These are phyloP conservation scores for Drosophila pectinifera DNA, from an alignment of 1,140 invertebrate genomes.

Conservation along the genomic window DNA sequence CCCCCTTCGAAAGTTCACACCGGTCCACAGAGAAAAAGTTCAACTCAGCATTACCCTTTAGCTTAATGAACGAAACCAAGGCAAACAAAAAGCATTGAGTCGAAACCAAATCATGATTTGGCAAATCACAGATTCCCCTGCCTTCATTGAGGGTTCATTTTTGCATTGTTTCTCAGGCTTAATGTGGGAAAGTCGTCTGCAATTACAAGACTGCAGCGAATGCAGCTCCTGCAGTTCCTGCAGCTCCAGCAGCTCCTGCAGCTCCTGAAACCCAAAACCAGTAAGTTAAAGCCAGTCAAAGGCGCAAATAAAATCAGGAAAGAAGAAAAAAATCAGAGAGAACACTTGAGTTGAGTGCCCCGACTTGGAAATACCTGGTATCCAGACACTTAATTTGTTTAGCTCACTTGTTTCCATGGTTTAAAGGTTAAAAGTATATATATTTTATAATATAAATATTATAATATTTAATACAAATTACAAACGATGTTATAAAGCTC, in stretches of 20 bases:
- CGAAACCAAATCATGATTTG: constrained; percentile 45
- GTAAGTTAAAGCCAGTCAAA: constrained; percentile 33
- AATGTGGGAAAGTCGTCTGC: constrained; percentile 46
- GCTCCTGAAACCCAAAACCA: constrained; percentile 46
- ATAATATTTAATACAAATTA: not conserved
- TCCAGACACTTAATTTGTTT: not conserved
- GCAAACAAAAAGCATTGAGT: constrained; percentile 34
- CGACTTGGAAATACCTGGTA: not conserved
- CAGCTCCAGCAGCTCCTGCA: not conserved
- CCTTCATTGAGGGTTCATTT: constrained; percentile 34
- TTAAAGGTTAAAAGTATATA: not conserved
- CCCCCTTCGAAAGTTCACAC: constrained; percentile 31
- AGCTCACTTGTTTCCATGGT: not conserved
- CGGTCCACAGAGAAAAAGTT: constrained; percentile 18
- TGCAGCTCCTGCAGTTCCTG: constrained; percentile 5
- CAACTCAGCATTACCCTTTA: constrained; percentile 31
- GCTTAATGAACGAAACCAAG: constrained; percentile 37
- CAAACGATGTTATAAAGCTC: not conserved
- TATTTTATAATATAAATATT: not conserved
- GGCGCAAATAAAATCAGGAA: constrained; percentile 23
- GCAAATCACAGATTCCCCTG: constrained; percentile 36
- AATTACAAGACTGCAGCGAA: constrained; percentile 42
- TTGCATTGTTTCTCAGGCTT: constrained; percentile 51
- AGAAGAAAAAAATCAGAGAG: not conserved
- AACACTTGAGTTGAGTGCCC: not conserved